Evolutionary conservation across 2,113 vertebrate genomes (phyloP).

Genomic region (Lutjanus erythropterus): DNA sequence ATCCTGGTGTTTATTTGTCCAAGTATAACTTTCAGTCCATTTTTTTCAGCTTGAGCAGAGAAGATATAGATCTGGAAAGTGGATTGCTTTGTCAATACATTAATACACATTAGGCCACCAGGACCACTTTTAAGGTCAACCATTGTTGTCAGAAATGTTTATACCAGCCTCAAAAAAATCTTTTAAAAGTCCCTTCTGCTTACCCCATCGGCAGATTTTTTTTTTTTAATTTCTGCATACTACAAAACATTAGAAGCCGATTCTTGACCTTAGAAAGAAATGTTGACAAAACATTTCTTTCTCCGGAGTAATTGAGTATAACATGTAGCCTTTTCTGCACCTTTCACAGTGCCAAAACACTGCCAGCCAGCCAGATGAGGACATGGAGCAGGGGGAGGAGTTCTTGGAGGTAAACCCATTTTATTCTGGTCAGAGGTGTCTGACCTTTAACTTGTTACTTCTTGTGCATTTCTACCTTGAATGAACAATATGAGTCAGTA

Average conservation of each 20-base stretch:
- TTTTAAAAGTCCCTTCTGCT: too few species aligned
- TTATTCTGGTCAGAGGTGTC: neutral
- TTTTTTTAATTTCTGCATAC: too few species aligned
- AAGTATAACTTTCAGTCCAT: neutral
- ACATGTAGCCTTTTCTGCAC: slow-evolving; percentile 4
- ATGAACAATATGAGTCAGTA: too few species aligned
- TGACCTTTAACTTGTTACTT: neutral
- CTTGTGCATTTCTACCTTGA: too few species aligned
- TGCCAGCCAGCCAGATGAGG: slow-evolving; percentile 29
- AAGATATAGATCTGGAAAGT: neutral
- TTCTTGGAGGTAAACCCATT: slow-evolving; percentile 73
- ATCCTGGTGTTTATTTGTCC: neutral
- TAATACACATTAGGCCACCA: neutral
- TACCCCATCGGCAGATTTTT: neutral
- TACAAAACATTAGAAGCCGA: too few species aligned
- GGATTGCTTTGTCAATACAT: too few species aligned
- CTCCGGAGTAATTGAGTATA: neutral
- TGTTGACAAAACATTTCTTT: neutral
- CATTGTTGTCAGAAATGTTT: too few species aligned
- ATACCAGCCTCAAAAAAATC: too few species aligned
- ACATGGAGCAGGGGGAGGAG: slow-evolving; percentile 52
- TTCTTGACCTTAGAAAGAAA: neutral
- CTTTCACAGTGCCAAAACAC: slow-evolving; percentile 49
- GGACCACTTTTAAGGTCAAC: neutral
- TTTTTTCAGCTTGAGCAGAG: neutral